Evolutionary conservation across 2,888 invertebrate species (phyloP).

Genomic region (Trachelus stipa): DNA sequence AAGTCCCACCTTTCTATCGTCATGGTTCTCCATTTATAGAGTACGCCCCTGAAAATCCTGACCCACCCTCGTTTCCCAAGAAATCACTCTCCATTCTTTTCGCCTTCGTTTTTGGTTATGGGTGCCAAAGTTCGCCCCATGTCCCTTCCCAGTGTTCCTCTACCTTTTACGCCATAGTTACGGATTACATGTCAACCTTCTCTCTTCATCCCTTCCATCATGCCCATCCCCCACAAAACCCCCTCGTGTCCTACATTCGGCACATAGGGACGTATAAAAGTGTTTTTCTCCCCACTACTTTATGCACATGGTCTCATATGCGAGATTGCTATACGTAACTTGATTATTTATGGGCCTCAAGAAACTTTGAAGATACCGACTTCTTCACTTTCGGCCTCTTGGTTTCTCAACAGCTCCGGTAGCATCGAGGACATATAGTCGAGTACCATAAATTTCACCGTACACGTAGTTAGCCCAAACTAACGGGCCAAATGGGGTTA

Average conservation of each 20-base stretch:
- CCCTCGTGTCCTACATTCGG: neutral
- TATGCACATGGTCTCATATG: neutral
- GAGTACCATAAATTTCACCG: slow-evolving; percentile 35
- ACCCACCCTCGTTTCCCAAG: neutral
- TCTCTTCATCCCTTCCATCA: neutral
- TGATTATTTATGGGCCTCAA: neutral
- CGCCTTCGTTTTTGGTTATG: slow-evolving; percentile 23
- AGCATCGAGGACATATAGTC: slow-evolving; percentile 21
- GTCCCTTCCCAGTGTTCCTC: neutral
- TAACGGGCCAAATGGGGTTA: slow-evolving; percentile 33
- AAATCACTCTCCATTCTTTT: slow-evolving; percentile 67
- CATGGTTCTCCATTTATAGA: neutral
- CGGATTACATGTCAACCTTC: neutral
- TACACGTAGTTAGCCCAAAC: slow-evolving; percentile 31
- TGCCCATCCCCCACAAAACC: neutral
- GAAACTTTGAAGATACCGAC: slow-evolving; percentile 2
- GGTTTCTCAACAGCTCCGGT: neutral
- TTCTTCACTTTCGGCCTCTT: neutral
- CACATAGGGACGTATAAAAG: neutral
- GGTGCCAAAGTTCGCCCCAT: neutral
- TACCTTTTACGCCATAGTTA: neutral
- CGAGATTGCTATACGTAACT: neutral
- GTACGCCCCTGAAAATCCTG: neutral
- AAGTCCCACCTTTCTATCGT: neutral
- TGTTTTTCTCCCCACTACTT: neutral